Evolutionary conservation across 2,113 vertebrate genomes (phyloP).

Genomic region (Oophaga pumilio): DNA sequence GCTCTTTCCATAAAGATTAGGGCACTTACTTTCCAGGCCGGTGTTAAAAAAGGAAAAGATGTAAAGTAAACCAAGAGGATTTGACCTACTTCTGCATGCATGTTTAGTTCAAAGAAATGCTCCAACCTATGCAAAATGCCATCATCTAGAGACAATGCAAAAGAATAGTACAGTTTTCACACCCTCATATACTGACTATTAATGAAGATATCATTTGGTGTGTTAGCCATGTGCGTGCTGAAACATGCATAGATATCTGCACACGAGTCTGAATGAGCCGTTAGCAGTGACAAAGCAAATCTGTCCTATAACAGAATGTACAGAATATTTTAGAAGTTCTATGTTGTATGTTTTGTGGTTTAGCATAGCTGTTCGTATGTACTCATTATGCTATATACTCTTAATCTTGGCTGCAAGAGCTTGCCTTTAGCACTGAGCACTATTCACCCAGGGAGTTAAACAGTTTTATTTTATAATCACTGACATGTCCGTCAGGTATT

Average conservation of each 20-base stretch:
- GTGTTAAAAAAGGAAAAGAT: not conserved
- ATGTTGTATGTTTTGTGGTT: constrained; percentile 62
- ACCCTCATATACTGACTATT: not conserved
- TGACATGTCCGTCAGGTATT: constrained; percentile 30
- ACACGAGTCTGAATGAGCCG: not conserved
- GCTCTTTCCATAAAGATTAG: not conserved
- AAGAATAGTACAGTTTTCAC: not conserved
- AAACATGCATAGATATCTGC: not conserved
- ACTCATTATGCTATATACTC: constrained; percentile 59
- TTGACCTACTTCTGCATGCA: not conserved
- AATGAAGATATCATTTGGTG: not conserved
- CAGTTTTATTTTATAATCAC: constrained; percentile 16
- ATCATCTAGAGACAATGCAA: not conserved
- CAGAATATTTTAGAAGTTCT: constrained; percentile 62
- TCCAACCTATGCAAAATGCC: not conserved
- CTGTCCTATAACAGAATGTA: constrained; percentile 72
- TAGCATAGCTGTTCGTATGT: constrained; percentile 74
- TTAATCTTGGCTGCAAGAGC: not conserved
- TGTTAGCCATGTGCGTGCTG: not conserved
- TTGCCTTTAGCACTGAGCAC: constrained; percentile 58
- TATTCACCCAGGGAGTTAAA: constrained; percentile 52
- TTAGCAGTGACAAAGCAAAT: constrained; percentile 61
- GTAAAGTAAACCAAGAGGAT: not conserved
- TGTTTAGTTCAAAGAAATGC: not conserved
- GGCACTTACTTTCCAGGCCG: not conserved